Conservation (phyloP, 1,140 invertebrate species). For the Sinonovacula constricta region DNA sequence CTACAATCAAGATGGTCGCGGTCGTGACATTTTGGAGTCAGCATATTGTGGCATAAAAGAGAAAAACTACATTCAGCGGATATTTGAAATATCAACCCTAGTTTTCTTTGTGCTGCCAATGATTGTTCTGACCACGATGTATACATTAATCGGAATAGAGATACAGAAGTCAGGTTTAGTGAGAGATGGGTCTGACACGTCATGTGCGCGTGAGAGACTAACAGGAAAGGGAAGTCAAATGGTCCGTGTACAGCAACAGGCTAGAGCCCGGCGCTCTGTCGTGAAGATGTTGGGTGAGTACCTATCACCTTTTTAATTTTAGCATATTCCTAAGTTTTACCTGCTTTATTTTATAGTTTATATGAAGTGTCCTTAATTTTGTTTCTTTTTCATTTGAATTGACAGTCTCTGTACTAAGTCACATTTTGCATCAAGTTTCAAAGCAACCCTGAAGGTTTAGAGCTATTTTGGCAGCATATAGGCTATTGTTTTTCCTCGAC, state of each 20-base stretch:
- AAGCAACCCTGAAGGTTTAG: too few relatives aligned
- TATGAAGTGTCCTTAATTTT: too few relatives aligned
- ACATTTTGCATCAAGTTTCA: too few relatives aligned
- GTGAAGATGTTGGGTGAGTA: slow-evolving; percentile 75
- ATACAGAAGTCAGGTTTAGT: slow-evolving; percentile 62
- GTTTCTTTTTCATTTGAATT: too few relatives aligned
- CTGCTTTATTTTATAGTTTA: too few relatives aligned
- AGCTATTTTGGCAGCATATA: too few relatives aligned
- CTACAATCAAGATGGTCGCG: slow-evolving; percentile 56
- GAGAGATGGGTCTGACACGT: slow-evolving; percentile 41
- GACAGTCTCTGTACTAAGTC: too few relatives aligned
- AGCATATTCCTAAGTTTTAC: too few relatives aligned
- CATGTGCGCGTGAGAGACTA: slow-evolving; percentile 43
- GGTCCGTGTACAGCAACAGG: slow-evolving; percentile 39
- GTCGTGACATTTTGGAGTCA: slow-evolving; percentile 61
- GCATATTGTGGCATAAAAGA: slow-evolving; percentile 69
- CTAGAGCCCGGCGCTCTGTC: slow-evolving; percentile 67
- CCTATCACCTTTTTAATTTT: too few relatives aligned
- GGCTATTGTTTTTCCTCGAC: too few relatives aligned
- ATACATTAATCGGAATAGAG: slow-evolving; percentile 76
- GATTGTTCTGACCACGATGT: slow-evolving; percentile 76
- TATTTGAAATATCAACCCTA: slow-evolving; percentile 75
- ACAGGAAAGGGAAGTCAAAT: slow-evolving; percentile 16
- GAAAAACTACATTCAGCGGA: slow-evolving; percentile 62
- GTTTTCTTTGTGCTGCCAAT: slow-evolving; percentile 79